These are phyloP conservation scores for Zapornia atra DNA, from an alignment of 2,113 vertebrate species.

Conservation along the genomic window DNA sequence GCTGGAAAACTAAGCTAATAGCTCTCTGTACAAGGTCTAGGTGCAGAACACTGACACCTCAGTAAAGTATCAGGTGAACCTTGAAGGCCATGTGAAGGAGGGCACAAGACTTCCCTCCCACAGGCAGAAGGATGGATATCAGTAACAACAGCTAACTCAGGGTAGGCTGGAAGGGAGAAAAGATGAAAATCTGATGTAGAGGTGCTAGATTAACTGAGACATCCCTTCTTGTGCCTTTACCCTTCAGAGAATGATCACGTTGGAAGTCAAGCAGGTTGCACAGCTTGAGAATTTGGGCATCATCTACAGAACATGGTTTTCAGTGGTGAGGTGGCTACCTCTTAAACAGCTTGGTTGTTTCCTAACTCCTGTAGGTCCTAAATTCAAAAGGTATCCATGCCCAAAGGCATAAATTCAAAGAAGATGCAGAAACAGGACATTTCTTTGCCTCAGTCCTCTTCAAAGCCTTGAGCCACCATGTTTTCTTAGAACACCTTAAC, in stretches of 20 bases:
- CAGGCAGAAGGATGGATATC: background rate
- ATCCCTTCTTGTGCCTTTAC: background rate
- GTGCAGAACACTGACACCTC: background rate
- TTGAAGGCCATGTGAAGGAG: background rate
- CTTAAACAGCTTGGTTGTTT: background rate
- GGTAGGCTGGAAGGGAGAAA: background rate
- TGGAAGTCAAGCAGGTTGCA: background rate
- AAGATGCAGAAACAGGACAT: background rate
- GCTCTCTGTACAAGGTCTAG: background rate
- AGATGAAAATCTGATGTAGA: background rate
- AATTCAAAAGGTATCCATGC: background rate
- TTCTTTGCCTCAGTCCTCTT: background rate
- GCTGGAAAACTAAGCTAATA: background rate
- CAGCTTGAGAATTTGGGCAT: background rate
- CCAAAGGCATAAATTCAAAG: background rate
- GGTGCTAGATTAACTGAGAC: background rate
- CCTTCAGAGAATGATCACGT: background rate
- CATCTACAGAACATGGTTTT: background rate
- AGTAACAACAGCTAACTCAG: background rate
- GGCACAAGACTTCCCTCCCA: background rate
- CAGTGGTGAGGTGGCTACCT: background rate
- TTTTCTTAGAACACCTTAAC: background rate
- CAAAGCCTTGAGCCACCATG: background rate
- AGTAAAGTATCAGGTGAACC: background rate
- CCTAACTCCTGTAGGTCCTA: background rate